Percentiles rank a stretch among this genome's conserved stretches.
phyloP scores from a whole-genome alignment of 2,113 vertebrate genomes.

The Struthio camelus region DNA sequence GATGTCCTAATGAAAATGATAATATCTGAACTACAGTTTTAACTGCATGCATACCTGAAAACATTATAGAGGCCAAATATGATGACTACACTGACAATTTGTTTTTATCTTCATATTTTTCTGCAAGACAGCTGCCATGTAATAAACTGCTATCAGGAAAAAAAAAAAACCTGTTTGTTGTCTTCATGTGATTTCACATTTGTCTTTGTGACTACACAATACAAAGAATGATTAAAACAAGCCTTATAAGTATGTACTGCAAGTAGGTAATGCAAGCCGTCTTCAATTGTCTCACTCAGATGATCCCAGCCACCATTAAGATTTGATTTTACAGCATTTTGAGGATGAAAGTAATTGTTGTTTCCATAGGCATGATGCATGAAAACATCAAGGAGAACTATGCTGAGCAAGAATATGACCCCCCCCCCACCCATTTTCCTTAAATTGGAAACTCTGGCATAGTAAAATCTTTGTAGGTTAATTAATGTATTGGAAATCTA shows the following conservation, averaged over 20 bases:
- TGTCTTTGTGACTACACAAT: not conserved
- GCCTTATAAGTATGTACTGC: not conserved
- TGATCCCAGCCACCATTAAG: not conserved
- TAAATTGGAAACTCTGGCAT: not conserved
- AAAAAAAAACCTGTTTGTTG: not conserved
- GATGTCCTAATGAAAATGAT: not conserved
- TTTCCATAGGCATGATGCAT: not conserved
- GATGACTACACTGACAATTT: not conserved
- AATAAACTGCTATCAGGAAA: not conserved
- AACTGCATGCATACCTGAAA: not conserved
- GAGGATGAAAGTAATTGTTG: not conserved
- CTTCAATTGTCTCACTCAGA: not conserved
- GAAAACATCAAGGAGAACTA: constrained; percentile 1
- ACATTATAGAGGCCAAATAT: not conserved
- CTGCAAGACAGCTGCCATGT: not conserved
- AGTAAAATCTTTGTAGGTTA: not conserved
- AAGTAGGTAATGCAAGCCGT: not conserved
- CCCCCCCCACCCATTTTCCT: not conserved
- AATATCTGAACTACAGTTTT: not conserved
- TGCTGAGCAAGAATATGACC: not conserved
- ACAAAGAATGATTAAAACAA: not conserved
- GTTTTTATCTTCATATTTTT: not conserved
- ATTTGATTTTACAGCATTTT: not conserved
- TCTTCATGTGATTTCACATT: not conserved
- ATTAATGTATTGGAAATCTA: not conserved